Base-by-base conservation (phyloP, 2,888 invertebrate genomes). In the Theretra japonica region DNA sequence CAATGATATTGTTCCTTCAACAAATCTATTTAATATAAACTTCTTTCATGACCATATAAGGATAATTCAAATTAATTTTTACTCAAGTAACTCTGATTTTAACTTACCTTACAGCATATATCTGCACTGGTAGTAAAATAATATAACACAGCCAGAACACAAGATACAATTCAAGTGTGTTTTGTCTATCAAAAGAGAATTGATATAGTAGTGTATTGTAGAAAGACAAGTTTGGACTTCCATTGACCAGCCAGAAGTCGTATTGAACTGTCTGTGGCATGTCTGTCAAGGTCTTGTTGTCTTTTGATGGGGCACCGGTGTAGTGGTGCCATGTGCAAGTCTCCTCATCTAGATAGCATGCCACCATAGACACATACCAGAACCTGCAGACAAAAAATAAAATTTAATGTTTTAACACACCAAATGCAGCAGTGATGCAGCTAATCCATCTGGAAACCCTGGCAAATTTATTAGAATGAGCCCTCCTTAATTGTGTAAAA, bases 191-290 rank as follows among this genome's bases (percentile, higher is more conserved):
- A 92, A 99, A 99, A 0, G 99, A 99, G 89, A 99, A 99, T 88
- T 99, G 99, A 92, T 98, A 99, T 73, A 98, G 96, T 82, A 99
- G 95, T 73, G 97, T 97, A 88, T 98, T 98, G 83, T 97, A 97
- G 74, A 97, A 96, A 73, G 97, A 97, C 80, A 96, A 95, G 86
- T 97, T 98, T 0, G 99, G 99, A 91, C 98, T 98, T 33, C 99
- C 99, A 91, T 99, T 99, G 8, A 99, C 99, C 68, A 99, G 95
- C 97, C 98, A 98, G 79, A 99, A 97, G 88, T 99, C 98, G 89
- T 99, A 99, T 70, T 95, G 90, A 68, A 94, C 80, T 57, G 79
- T 87, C 76, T 94, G 93, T 53, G 95, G 95, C 25, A 77, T 80
- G 11, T 85, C 77, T 50, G 88, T 90, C 48, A 90, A 75, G 2